Base-by-base conservation (phyloP, 2,113 vertebrate species). In the Galemys pyrenaicus region DNA sequence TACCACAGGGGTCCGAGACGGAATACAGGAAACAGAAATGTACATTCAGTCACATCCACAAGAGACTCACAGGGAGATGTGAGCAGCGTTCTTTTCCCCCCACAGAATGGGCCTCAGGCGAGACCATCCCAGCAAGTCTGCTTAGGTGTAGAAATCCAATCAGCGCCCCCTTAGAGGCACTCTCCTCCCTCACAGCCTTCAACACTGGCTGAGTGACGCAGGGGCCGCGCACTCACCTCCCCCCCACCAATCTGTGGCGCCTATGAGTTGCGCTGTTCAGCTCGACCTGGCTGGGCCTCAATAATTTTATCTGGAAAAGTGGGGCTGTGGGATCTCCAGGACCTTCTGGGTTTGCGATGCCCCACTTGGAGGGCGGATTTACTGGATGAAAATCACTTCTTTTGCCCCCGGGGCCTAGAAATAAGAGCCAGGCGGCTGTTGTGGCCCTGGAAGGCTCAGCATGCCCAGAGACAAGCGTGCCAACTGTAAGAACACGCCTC, bases 271-370 rank as follows among this genome's bases (percentile, higher is more conserved):
- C 12, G 51, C 13, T 60, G 10, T 46, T 74, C 49, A 56, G 73
- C 78, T 26, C 49, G 86, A 49, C 28, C 70, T 92, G 78, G 64
- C 46, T 35, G n/a, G 35, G 46, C 22, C 80, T 89, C 65, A 13
- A 5, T 68, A 91, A 58, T 26, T 80, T 88, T 51, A 60, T 64
- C 65, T 68, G 13, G n/a, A 65, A n/a, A 92, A 97, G 85, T 62
- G 39, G 49, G n/a, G 9, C n/a, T 87, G 30, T 65, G 37, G 35
- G 5, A 67, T 60, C 37, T 81, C 35, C 54, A 68, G 68, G 81
- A 22, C n/a, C 44, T 20, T 16, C 24, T 20, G 60, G 32, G 13
- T 65, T 68, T 87, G 39, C 75, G n/a, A 58, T 80, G 17, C 22
- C 32, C 8, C 19, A 32, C 1, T 41, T n/a, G 60, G 62, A 74